Base-by-base conservation (phyloP, 2,888 invertebrate genomes). In the Orgyia antiqua region DNA sequence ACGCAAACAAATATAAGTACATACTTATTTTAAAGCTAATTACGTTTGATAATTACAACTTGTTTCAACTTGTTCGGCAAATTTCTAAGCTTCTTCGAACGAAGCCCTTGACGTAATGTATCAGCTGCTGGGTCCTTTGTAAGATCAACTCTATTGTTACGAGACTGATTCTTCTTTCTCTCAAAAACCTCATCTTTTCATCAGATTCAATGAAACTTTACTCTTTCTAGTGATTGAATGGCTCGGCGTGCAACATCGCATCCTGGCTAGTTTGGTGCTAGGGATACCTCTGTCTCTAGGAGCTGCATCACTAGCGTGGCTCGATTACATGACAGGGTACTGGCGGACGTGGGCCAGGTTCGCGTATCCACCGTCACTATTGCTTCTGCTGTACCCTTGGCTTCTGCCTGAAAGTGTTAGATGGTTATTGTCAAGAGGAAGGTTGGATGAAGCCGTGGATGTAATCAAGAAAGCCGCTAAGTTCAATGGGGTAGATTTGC, bases 371-470 rank as follows among this genome's bases (percentile, higher is more conserved):
- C 94, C 94, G 0, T 89, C 91, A 0, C 67, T 93, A 25, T 64
- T 93, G 0, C 87, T 93, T 18, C 66, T 94, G 21, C 70, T 89
- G 10, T 92, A 93, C 58, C 89, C 90, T 18, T 92, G 92, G 90
- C 52, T 92, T 21, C 72, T 92, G 27, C 93, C 93, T 0, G 93
- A 93, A 77, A 93, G 93, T 27, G 87, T 92, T 18, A 87, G 94
- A 45, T 95, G 95, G 95, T 84, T 94, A 18, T 67, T 93, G 8
- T 89, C 91, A 3, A 89, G 90, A 41, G 90, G 90, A 2, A 86
- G 89, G 33, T 70, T 88, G 27, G 73, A 88, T 1, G 89, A 91
- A 37, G 93, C 93, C 0, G 88, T 89, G 33, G 64, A 60, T 2
- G 88, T 91, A 10, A 76, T 92, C 21, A 79, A 82, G 27, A 87